A percentile compares a stretch with the other conserved stretches of the same genome.
Conservation (phyloP, 2,888 invertebrate species). For the Camptogramma bilineatum region DNA sequence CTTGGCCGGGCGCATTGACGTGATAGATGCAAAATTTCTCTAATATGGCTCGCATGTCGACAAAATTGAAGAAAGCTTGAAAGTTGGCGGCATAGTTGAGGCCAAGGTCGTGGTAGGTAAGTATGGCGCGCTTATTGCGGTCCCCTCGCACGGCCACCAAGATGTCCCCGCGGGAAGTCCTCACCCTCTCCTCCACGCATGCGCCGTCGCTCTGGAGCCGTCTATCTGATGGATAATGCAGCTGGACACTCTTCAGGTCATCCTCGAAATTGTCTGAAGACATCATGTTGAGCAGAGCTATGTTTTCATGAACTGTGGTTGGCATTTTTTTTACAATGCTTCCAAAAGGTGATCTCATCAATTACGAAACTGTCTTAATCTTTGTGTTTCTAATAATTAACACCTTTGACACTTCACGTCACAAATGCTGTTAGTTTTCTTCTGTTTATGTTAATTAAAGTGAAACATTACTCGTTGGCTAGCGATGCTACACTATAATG, state of each 20-base stretch:
- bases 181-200: constrained; percentile 90
- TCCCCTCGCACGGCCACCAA: constrained; percentile 98
- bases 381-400: constrained; percentile 26
- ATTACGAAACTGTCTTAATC: constrained; percentile 26
- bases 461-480: constrained; percentile 58
- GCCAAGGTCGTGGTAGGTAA: constrained; percentile 99
- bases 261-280: constrained; percentile 94
- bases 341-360: constrained; percentile 52
- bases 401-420: constrained; percentile 36
- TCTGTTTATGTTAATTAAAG: constrained; percentile 63
- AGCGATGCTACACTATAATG: constrained; percentile 52
- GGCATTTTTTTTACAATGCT: constrained; percentile 67
- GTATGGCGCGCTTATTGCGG: constrained; percentile 94
- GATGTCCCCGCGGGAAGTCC: constrained; percentile 95
- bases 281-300: constrained; percentile 87
- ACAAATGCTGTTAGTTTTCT: constrained; percentile 38
- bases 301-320: constrained; percentile 76
- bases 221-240: constrained; percentile 93
- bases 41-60: constrained; percentile 94
- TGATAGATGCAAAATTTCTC: constrained; percentile 99
- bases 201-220: constrained; percentile 80
- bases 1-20: constrained; percentile 99
- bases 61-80: constrained; percentile 97
- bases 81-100: constrained; percentile 98
- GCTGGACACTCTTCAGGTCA: constrained; percentile 95